These are phyloP conservation scores for Excalfactoria chinensis DNA, from an alignment of 2,113 vertebrate species.

Conservation along the genomic window DNA sequence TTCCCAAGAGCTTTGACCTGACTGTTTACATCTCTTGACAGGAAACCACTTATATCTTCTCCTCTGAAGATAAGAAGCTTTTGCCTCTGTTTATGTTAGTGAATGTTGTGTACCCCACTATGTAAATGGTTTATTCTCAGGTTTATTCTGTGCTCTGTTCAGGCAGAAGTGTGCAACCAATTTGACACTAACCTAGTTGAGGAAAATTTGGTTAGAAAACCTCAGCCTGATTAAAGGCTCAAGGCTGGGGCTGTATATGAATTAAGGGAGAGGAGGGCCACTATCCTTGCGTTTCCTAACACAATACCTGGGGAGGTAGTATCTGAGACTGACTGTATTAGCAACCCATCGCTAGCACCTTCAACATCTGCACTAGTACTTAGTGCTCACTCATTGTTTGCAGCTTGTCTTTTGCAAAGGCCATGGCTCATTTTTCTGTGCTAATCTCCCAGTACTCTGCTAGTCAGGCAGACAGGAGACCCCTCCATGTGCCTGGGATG, in stretches of 20 bases:
- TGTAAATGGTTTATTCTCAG: not conserved
- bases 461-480: not conserved
- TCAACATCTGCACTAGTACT: not conserved
- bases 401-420: not conserved
- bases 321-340: not conserved
- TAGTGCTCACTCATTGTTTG: accelerated
- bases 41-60: not conserved
- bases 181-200: not conserved
- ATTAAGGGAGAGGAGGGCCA: accelerated
- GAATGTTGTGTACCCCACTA: accelerated
- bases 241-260: not conserved
- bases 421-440: not conserved
- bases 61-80: not conserved
- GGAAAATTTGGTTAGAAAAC: not conserved
- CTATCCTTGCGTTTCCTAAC: not conserved
- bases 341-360: not conserved
- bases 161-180: not conserved
- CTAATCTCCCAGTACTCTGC: not conserved
- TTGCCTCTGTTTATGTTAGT: not conserved
- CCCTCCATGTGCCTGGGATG: not conserved
- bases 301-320: not conserved
- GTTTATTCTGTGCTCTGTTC: not conserved
- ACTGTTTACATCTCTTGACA: not conserved
- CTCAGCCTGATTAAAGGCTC: not conserved
- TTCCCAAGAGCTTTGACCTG: not conserved